Base-by-base conservation (phyloP, 2,113 vertebrate species). In the Lampris incognitus region DNA sequence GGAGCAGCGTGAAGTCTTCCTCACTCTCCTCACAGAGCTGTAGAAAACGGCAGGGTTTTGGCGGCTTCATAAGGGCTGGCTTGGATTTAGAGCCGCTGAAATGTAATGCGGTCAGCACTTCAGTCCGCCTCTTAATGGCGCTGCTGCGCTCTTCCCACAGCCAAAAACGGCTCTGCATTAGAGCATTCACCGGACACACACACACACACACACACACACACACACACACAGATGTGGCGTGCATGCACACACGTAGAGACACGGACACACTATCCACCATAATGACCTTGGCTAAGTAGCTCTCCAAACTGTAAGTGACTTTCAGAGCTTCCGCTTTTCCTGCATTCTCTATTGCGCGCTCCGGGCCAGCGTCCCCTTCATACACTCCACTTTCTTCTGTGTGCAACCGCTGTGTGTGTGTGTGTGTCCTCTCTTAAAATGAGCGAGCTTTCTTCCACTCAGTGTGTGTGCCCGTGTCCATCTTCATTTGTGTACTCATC, bases 211-310 rank as follows among this genome's bases (percentile, higher is more conserved):
- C 63, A 36, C 61, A 49, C 42, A 81, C 52, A 66, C 59, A 75
- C 66, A 69, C 64, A 74, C 39, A 69, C 58, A 24, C 50, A 52
- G 9, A 65, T 39, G 39, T 1, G 60, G 39, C 2, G 60, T 72
- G 69, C 55, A 79, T 66, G 61, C 76, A 83, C 87, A 64, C 68
- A 81, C 60, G 42, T 42, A 66, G 67, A 74, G 64, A 67, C 78
- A 74, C 68, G 51, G 76, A 79, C 66, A 72, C 41, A 61, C 69
- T 67, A 63, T 38, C 51, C 70, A 40, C 80, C 70, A 62, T 84
- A 92, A 85, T 88, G 86, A 89, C 86, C 83, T 89, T 90, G 86
- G 79, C 86, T 84, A 87, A 91, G 88, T 88, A 85, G 84, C 84
- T 90, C 81, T 85, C 74, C 59, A 87, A 72, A 84, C 70, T 82